Conservation (phyloP, 2,113 vertebrate species). For the Ifrita kowaldi region DNA sequence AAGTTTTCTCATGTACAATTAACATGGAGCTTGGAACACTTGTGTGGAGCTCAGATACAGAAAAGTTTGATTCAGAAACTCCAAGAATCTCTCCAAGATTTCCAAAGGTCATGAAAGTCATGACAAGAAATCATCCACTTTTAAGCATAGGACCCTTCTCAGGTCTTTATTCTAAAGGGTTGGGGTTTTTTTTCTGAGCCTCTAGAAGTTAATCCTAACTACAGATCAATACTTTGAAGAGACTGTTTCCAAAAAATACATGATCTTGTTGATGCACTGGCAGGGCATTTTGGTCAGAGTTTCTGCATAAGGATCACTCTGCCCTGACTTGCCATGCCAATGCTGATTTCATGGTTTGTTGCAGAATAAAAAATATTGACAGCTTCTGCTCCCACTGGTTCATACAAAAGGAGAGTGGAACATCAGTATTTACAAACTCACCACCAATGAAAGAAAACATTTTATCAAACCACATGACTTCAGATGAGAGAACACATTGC, state of each 20-base stretch:
- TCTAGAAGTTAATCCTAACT: not conserved
- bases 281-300: not conserved
- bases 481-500: not conserved
- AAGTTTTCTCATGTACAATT: not conserved
- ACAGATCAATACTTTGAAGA: not conserved
- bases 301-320: not conserved
- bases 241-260: not conserved
- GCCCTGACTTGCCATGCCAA: not conserved
- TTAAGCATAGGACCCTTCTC: not conserved
- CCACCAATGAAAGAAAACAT: not conserved
- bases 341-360: not conserved
- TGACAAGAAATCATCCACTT: not conserved
- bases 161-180: not conserved
- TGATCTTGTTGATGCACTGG: not conserved
- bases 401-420: not conserved
- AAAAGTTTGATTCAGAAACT: not conserved
- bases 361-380: not conserved
- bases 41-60: not conserved
- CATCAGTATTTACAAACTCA: not conserved
- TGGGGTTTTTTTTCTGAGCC: not conserved
- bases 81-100: not conserved
- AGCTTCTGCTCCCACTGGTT: not conserved
- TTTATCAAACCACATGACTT: not conserved
- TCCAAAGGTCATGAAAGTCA: conserved; percentile 9
- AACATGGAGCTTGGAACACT: not conserved